Percentiles rank a stretch among this genome's conserved stretches.
Evolutionary conservation across 2,888 invertebrate species (phyloP).

Genomic region (Dysmachus trigonus): DNA sequence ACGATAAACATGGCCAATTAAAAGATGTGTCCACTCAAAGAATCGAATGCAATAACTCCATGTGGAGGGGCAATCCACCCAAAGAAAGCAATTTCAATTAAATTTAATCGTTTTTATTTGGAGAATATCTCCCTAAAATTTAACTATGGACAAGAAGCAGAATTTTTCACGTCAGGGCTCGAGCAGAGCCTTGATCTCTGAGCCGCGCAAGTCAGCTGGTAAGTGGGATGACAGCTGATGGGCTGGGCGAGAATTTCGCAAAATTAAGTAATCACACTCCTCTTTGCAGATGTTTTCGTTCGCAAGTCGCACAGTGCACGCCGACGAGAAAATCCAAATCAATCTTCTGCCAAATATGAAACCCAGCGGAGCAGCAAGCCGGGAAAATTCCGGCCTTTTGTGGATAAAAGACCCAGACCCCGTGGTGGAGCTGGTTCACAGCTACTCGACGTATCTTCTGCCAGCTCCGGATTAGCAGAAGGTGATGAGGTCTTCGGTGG

Average conservation of each 20-base stretch:
- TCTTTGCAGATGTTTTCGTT: slow-evolving; percentile 37
- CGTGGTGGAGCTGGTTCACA: slow-evolving; percentile 67
- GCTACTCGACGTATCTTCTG: slow-evolving; percentile 59
- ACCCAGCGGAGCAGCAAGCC: slow-evolving; percentile 71
- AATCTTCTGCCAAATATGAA: slow-evolving; percentile 69
- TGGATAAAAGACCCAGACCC: slow-evolving; percentile 70
- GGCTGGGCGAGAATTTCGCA: slow-evolving; percentile 45
- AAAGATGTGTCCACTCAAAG: slow-evolving; percentile 62
- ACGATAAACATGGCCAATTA: slow-evolving; percentile 63
- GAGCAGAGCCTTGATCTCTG: slow-evolving; percentile 76
- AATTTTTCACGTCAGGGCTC: slow-evolving; percentile 73
- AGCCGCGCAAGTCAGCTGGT: slow-evolving; percentile 80
- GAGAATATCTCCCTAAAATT: background rate
- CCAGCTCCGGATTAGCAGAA: slow-evolving; percentile 61
- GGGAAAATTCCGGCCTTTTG: slow-evolving; percentile 68
- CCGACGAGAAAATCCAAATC: slow-evolving; percentile 64
- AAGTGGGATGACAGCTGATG: slow-evolving; percentile 55
- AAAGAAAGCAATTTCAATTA: slow-evolving; percentile 52
- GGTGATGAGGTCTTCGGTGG: slow-evolving; percentile 51
- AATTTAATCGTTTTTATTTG: background rate
- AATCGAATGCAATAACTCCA: slow-evolving; percentile 60
- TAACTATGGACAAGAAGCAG: slow-evolving; percentile 79
- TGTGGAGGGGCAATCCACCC: slow-evolving; percentile 62
- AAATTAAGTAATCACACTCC: background rate
- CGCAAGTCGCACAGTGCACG: slow-evolving; percentile 55